phyloP scores from a whole-genome alignment of 2,113 vertebrate genomes.

The Zeus faber region DNA sequence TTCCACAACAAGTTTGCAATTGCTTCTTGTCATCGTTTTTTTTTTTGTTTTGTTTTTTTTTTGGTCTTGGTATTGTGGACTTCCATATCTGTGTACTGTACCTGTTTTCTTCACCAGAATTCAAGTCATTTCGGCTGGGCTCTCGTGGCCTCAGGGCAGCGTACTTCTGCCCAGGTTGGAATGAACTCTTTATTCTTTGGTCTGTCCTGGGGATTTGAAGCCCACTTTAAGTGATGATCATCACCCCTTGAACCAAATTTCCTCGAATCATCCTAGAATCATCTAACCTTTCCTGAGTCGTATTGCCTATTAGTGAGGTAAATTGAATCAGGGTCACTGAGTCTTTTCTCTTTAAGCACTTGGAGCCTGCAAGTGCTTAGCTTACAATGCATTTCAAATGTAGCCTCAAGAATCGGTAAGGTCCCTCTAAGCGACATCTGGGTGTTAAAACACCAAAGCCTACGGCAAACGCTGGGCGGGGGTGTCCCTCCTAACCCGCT shows the following conservation, averaged over 20 bases:
- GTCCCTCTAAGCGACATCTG: too few species aligned
- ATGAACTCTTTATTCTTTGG: slow-evolving; percentile 14
- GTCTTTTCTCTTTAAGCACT: too few species aligned
- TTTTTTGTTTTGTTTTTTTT: too few species aligned
- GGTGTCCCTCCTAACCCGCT: too few species aligned
- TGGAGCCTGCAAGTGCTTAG: too few species aligned
- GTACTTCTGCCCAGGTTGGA: slow-evolving; percentile 10
- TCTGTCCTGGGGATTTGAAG: slow-evolving; percentile 10
- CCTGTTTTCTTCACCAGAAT: slow-evolving; percentile 10
- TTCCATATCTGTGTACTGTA: slow-evolving; percentile 1
- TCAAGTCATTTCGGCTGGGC: slow-evolving; percentile 14
- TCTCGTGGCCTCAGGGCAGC: slow-evolving; percentile 7
- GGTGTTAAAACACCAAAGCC: too few species aligned
- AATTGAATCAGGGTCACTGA: not conserved
- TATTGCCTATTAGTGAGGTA: not conserved
- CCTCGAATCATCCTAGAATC: slow-evolving; percentile 21
- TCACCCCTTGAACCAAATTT: slow-evolving; percentile 16
- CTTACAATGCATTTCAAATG: too few species aligned
- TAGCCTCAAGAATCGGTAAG: too few species aligned
- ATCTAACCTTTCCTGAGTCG: slow-evolving; percentile 11
- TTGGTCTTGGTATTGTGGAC: not conserved
- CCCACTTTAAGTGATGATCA: slow-evolving; percentile 17
- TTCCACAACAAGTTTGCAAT: slow-evolving; percentile 2
- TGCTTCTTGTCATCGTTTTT: too few species aligned
- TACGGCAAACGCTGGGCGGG: too few species aligned